Evolutionary conservation across 2,797 vertebrate genomes (phyloP).

Genomic region (Poecilia picta): DNA sequence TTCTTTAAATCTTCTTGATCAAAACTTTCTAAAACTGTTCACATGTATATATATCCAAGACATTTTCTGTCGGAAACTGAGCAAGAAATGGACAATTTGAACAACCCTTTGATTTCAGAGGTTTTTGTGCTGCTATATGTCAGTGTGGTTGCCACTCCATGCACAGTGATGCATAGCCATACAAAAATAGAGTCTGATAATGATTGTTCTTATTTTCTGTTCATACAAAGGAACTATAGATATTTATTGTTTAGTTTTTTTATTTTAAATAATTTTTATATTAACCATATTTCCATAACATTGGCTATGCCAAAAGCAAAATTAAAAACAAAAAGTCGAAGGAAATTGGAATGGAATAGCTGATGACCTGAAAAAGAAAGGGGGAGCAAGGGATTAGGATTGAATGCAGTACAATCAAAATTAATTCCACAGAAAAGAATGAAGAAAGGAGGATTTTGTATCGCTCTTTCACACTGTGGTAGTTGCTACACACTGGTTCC

Average conservation of each 20-base stretch:
- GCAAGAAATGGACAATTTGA: not conserved
- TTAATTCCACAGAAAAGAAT: no score
- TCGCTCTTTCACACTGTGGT: not conserved
- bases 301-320: not conserved
- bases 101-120: not conserved
- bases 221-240: not conserved
- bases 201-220: not conserved
- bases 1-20: not conserved
- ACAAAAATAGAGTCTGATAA: not conserved
- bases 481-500: not conserved
- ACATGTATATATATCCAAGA: not conserved
- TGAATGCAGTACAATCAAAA: not conserved
- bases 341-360: no score
- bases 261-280: no score
- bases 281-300: no score
- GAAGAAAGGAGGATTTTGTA: slow-evolving; percentile 22
- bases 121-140: not conserved
- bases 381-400: not conserved
- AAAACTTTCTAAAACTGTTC: not conserved
- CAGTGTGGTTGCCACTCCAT: not conserved
- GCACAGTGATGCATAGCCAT: slow-evolving; percentile 7
- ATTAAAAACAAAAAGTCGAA: not conserved
- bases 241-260: not conserved
- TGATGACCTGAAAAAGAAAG: not conserved
- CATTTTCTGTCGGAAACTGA: not conserved